A percentile compares a stretch with the other conserved stretches of the same genome.
Conservation (phyloP, 2,113 vertebrate species). For the Theristicus caerulescens region DNA sequence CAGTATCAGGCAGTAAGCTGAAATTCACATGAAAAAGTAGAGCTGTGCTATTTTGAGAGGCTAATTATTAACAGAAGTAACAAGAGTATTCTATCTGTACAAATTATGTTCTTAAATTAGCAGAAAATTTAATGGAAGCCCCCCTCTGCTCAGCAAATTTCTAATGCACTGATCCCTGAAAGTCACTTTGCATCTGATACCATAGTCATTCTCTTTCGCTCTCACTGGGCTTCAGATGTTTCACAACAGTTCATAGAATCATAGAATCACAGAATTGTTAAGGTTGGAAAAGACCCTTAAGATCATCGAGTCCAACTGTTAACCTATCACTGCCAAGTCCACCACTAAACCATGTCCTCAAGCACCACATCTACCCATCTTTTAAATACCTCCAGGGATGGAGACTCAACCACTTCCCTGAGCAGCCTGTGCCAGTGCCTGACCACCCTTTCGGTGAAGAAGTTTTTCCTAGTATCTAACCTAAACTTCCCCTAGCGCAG, state of each 20-base stretch:
- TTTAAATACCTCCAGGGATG: too few species aligned
- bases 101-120: constrained; percentile 43
- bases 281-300: too few species aligned
- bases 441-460: too few species aligned
- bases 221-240: background rate
- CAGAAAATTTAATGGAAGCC: background rate
- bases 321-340: too few species aligned
- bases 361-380: too few species aligned
- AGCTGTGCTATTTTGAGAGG: constrained; percentile 30
- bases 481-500: too few species aligned
- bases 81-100: background rate
- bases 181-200: background rate
- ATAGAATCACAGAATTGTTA: too few species aligned
- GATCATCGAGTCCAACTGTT: too few species aligned
- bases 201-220: background rate
- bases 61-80: constrained; percentile 50
- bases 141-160: background rate
- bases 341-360: too few species aligned
- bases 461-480: too few species aligned
- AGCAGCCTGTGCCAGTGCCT: too few species aligned
- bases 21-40: constrained; percentile 16
- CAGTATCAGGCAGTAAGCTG: background rate
- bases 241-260: background rate
- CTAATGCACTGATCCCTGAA: background rate
- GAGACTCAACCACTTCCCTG: too few species aligned